phyloP scores from a whole-genome alignment of 2,797 vertebrate genomes.

The Ambastaia sidthimunki region DNA sequence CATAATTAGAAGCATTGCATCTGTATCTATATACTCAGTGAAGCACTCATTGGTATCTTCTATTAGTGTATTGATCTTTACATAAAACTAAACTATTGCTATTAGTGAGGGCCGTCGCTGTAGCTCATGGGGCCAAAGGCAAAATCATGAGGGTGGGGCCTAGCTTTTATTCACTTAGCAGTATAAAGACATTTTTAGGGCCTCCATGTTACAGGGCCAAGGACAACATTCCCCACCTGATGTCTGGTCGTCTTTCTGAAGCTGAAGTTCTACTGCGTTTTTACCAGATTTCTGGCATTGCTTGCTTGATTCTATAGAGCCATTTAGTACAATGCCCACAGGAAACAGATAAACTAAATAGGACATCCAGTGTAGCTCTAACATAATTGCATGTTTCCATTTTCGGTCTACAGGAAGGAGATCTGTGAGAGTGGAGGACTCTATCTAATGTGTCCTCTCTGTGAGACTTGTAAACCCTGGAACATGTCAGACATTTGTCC shows the following conservation, averaged over 20 bases:
- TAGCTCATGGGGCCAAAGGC: background rate
- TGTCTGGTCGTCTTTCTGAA: too few relatives aligned
- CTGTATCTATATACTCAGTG: constrained; percentile 20
- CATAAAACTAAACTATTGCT: constrained; percentile 36
- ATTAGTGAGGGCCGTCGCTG: background rate
- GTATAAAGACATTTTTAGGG: too few relatives aligned
- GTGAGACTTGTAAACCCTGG: constrained; percentile 80
- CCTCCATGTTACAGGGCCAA: too few relatives aligned
- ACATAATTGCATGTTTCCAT: constrained; percentile 40
- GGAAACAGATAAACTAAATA: background rate
- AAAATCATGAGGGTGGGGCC: background rate
- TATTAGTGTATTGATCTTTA: constrained; percentile 54
- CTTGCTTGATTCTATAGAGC: background rate
- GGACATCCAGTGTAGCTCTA: constrained; percentile 7
- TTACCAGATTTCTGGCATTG: background rate
- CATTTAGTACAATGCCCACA: background rate
- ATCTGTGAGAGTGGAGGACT: constrained; percentile 74
- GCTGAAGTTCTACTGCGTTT: background rate
- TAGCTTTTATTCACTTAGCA: too few relatives aligned
- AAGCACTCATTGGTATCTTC: constrained; percentile 45
- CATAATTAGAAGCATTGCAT: constrained; percentile 34
- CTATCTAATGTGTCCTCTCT: constrained; percentile 83
- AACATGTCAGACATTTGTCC: constrained; percentile 85
- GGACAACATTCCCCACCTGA: too few relatives aligned
- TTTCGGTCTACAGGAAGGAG: constrained; percentile 73